Percentiles rank a stretch among this genome's conserved stretches.
Conservation (phyloP, 2,888 invertebrate genomes). For the Xestia rhomboidea region DNA sequence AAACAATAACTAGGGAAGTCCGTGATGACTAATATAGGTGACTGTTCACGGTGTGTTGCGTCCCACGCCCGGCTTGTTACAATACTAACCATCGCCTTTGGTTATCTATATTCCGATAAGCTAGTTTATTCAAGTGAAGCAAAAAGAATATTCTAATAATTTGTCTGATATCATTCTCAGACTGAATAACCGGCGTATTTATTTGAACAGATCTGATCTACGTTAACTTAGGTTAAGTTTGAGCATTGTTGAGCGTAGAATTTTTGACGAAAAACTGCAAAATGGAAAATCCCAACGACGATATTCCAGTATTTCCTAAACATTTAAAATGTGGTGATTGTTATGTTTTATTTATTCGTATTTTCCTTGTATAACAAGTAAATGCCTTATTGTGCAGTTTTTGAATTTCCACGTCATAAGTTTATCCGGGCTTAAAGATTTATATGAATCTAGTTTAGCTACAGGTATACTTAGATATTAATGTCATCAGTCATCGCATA, state of each 20-base stretch:
- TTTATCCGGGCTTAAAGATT: constrained; percentile 9
- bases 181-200: background rate
- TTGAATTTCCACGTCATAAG: constrained; percentile 8
- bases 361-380: constrained; percentile 34
- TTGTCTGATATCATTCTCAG: background rate
- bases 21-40: constrained; percentile 53
- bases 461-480: background rate
- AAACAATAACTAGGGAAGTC: constrained; percentile 55
- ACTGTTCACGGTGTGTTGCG: constrained; percentile 38
- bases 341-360: background rate
- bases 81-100: constrained; percentile 10
- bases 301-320: constrained; percentile 15
- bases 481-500: constrained; percentile 4
- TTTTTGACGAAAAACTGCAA: constrained; percentile 1
- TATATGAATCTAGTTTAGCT: background rate
- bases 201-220: background rate
- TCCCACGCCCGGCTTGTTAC: constrained; percentile 31
- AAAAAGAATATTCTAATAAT: background rate
- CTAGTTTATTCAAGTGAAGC: constrained; percentile 37
- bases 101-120: constrained; percentile 28
- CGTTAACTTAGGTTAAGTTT: background rate
- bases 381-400: background rate
- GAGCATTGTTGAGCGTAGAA: background rate
- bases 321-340: background rate
- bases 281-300: background rate